phyloP scores from a whole-genome alignment of 2,888 invertebrate genomes.

The Lutraria lutraria region DNA sequence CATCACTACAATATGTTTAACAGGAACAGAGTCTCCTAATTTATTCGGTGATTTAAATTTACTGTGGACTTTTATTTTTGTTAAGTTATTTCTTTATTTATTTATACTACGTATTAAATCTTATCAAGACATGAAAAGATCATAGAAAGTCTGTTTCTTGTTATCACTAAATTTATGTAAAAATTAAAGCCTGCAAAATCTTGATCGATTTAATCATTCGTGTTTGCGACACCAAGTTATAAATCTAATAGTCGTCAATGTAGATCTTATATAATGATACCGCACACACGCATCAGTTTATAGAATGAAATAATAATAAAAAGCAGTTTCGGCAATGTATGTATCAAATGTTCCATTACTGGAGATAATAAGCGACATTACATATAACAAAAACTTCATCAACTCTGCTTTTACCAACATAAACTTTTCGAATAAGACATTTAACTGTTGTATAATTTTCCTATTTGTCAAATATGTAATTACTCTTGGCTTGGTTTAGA shows the following conservation, averaged over 20 bases:
- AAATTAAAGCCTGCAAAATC: background rate
- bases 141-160: no score
- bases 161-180: background rate
- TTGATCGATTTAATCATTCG: background rate
- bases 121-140: no score
- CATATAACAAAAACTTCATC: background rate
- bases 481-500: background rate
- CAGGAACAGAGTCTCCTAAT: no score
- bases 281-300: background rate
- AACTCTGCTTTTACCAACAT: background rate
- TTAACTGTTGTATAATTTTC: background rate
- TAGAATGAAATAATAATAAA: background rate
- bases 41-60: no score
- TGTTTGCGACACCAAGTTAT: background rate
- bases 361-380: background rate
- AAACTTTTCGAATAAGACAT: background rate
- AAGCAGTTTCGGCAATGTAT: background rate
- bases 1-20: no score
- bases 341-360: background rate
- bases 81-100: no score
- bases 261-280: background rate
- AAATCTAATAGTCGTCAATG: background rate
- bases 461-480: constrained; percentile 15
- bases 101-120: no score
- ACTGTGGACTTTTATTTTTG: no score